Percentiles rank a stretch among this genome's conserved stretches.
Conservation (phyloP, 2,113 vertebrate genomes). For the Phasianus colchicus region DNA sequence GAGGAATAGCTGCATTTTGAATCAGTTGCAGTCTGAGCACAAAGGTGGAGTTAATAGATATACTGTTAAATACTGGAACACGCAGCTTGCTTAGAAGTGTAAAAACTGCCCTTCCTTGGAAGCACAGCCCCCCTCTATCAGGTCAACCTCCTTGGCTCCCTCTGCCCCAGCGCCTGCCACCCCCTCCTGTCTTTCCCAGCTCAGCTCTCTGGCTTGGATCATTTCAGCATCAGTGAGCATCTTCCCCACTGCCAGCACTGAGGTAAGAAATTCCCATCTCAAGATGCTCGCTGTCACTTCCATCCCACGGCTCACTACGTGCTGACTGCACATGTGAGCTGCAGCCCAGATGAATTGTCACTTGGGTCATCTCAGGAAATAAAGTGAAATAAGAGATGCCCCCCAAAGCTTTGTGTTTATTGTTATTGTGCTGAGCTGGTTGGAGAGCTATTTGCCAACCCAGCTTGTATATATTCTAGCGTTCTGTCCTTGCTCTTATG, state of each 20-base stretch:
- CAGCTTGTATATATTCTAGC: rapidly evolving
- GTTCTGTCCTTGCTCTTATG: not conserved
- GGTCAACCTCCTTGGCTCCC: not conserved
- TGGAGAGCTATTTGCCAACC: not conserved
- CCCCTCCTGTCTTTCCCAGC: not conserved
- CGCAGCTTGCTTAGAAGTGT: not conserved
- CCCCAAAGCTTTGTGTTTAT: not conserved
- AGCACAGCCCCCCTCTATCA: not conserved
- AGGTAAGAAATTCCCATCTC: not conserved
- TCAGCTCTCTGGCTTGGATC: not conserved
- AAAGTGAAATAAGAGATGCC: not conserved
- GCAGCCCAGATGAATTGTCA: not conserved
- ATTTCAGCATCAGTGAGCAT: not conserved
- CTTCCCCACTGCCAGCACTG: not conserved
- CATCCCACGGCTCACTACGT: rapidly evolving
- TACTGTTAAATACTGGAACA: not conserved
- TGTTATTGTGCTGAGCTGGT: not conserved
- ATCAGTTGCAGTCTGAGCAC: not conserved
- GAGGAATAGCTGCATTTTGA: not conserved
- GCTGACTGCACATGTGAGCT: rapidly evolving
- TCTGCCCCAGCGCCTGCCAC: not conserved
- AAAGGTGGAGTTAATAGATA: not conserved
- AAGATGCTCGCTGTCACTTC: rapidly evolving
- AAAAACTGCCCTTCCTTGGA: not conserved
- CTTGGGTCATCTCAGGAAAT: not conserved